A percentile compares a stretch with the other conserved stretches of the same genome.
Conservation (phyloP, 1,140 invertebrate genomes). For the Caenorhabditis remanei region DNA sequence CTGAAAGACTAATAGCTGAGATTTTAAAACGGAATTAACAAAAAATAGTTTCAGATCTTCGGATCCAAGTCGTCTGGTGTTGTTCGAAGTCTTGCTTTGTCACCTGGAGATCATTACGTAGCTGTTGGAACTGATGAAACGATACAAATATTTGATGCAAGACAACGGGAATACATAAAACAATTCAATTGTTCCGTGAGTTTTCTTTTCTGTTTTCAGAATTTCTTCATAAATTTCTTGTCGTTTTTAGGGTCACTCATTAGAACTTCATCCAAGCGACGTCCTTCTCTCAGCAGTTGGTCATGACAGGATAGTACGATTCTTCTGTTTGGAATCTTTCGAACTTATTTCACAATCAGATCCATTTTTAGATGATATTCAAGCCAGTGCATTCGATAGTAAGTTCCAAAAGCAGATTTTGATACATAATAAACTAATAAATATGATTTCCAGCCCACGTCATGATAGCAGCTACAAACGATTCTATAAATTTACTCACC, state of each 20-base stretch:
- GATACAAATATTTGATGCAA: constrained; percentile 21
- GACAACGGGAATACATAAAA: constrained; percentile 8
- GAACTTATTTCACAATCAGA: constrained; percentile 11
- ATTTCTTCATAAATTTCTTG: neutral
- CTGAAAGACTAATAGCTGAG: neutral
- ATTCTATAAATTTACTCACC: constrained; percentile 31
- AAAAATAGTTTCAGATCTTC: constrained; percentile 6
- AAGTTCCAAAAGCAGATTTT: neutral
- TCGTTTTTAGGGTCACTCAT: constrained; percentile 12
- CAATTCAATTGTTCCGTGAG: constrained; percentile 28
- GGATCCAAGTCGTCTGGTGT: neutral
- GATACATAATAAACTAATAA: neutral
- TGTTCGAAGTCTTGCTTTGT: neutral
- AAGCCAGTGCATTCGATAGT: constrained; percentile 38
- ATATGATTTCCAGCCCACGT: constrained; percentile 5
- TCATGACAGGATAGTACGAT: constrained; percentile 40
- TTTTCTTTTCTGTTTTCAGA: neutral
- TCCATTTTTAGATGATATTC: constrained; percentile 44
- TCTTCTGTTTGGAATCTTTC: constrained; percentile 18
- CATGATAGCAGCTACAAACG: constrained; percentile 52
- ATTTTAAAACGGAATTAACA: too few species aligned
- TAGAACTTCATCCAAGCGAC: constrained; percentile 32
- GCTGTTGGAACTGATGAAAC: constrained; percentile 25
- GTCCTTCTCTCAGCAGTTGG: constrained; percentile 6
- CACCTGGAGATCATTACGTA: constrained; percentile 2